A percentile compares a stretch with the other conserved stretches of the same genome.
phyloP scores from a whole-genome alignment of 2,888 invertebrate species.

The Schizaphis graminum region DNA sequence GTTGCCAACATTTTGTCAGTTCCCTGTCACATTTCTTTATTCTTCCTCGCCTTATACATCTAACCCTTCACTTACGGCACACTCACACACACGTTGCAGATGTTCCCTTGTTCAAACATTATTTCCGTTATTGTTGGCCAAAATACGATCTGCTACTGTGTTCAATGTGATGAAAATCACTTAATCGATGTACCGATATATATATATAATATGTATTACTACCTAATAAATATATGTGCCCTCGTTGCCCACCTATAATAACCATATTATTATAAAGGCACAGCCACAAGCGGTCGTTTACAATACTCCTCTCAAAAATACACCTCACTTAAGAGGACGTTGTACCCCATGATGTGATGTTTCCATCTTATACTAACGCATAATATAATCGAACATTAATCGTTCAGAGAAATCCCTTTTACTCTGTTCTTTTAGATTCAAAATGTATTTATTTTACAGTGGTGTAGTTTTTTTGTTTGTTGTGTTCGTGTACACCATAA shows the following conservation, averaged over 20 bases:
- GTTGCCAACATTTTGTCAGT: constrained; percentile 66
- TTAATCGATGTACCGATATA: constrained; percentile 31
- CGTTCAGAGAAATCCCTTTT: neutral
- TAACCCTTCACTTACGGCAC: constrained; percentile 58
- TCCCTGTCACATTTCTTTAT: constrained; percentile 63
- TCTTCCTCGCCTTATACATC: constrained; percentile 26
- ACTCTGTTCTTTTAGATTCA: neutral
- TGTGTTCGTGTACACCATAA: too few relatives aligned
- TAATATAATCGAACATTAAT: neutral
- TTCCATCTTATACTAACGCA: neutral
- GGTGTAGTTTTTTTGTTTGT: too few relatives aligned
- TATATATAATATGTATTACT: neutral
- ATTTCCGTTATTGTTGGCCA: constrained; percentile 63
- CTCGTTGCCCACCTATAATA: neutral
- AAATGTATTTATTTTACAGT: too few relatives aligned
- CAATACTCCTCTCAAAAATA: neutral
- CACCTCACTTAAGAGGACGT: neutral
- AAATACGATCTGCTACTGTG: constrained; percentile 41
- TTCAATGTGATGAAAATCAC: constrained; percentile 36
- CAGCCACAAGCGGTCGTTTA: neutral
- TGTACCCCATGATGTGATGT: neutral
- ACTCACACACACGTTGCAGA: constrained; percentile 37
- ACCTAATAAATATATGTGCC: neutral
- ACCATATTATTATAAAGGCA: neutral
- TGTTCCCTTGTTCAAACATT: constrained; percentile 58